Percentiles rank a stretch among this genome's conserved stretches.
These are phyloP conservation scores for Cryptus armator DNA, from an alignment of 2,888 invertebrate species.

Conservation along the genomic window DNA sequence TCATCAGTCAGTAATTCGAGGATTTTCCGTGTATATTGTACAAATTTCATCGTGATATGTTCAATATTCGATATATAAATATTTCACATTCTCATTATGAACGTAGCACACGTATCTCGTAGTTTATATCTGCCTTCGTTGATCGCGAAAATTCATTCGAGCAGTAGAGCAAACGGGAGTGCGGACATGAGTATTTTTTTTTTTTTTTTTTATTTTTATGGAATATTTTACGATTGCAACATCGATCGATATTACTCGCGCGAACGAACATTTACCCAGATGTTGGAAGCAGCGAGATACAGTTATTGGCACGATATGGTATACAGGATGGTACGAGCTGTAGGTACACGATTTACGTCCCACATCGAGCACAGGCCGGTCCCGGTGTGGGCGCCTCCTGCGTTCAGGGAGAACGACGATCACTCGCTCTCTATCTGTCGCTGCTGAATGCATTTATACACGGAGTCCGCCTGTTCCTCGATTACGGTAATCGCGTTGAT, in stretches of 20 bases:
- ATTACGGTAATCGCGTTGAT: conserved; percentile 75
- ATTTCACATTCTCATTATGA: conserved; percentile 10
- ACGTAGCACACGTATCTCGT: not conserved
- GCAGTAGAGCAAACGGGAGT: not conserved
- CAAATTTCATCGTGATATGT: conserved; percentile 12
- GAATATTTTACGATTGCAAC: conserved; percentile 76
- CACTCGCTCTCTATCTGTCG: conserved; percentile 28
- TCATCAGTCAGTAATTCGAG: conserved; percentile 28
- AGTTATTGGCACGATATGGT: not conserved
- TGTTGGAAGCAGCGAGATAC: conserved; percentile 35
- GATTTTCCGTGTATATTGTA: conserved; percentile 1
- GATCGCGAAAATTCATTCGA: not conserved
- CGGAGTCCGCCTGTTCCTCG: conserved; percentile 56
- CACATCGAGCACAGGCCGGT: conserved; percentile 48
- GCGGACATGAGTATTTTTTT: not conserved
- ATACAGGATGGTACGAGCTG: conserved; percentile 17
- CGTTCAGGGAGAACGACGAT: conserved; percentile 42
- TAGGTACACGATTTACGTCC: conserved; percentile 38
- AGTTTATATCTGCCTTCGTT: not conserved
- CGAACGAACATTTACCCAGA: conserved; percentile 62
- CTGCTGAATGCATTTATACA: conserved; percentile 48
- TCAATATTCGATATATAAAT: not conserved
- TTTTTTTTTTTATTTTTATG: conserved; percentile 69
- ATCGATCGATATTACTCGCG: conserved; percentile 77
- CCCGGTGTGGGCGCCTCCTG: conserved; percentile 42